A percentile compares a stretch with the other conserved stretches of the same genome.
These are phyloP conservation scores for Lordiphosa stackelbergi DNA, from an alignment of 1,140 invertebrate genomes.

Conservation along the genomic window DNA sequence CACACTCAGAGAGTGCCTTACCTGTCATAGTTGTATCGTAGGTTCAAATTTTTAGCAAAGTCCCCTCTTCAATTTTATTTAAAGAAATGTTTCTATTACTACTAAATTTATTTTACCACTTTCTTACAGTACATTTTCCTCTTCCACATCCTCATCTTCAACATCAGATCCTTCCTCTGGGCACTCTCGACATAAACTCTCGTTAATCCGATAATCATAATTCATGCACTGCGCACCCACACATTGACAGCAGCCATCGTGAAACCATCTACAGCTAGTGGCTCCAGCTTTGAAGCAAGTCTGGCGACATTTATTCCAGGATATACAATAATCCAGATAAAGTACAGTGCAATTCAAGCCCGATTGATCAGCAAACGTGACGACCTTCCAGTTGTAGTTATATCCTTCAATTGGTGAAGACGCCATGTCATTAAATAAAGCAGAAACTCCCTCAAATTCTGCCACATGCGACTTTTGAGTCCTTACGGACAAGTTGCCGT, in stretches of 20 bases:
- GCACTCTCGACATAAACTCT: constrained; percentile 53
- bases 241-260: constrained; percentile 96
- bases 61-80: too few species aligned
- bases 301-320: constrained; percentile 85
- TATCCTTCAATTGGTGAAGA: constrained; percentile 83
- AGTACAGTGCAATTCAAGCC: constrained; percentile 93
- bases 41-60: too few species aligned
- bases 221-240: constrained; percentile 85
- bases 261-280: constrained; percentile 86
- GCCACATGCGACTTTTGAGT: constrained; percentile 91
- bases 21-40: too few species aligned
- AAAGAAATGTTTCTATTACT: too few species aligned
- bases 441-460: constrained; percentile 87
- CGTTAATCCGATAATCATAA: constrained; percentile 80
- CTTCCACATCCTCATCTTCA: constrained; percentile 23
- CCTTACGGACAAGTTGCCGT: constrained; percentile 17
- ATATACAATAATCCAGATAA: constrained; percentile 92
- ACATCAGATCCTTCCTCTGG: constrained; percentile 40
- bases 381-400: constrained; percentile 83
- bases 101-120: neutral
- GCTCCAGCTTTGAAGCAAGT: constrained; percentile 60
- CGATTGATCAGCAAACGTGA: constrained; percentile 82
- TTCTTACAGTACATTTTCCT: neutral
- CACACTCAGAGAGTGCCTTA: too few species aligned
- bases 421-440: constrained; percentile 88